Conservation (phyloP, 2,888 invertebrate genomes). For the Tachina grossa region DNA sequence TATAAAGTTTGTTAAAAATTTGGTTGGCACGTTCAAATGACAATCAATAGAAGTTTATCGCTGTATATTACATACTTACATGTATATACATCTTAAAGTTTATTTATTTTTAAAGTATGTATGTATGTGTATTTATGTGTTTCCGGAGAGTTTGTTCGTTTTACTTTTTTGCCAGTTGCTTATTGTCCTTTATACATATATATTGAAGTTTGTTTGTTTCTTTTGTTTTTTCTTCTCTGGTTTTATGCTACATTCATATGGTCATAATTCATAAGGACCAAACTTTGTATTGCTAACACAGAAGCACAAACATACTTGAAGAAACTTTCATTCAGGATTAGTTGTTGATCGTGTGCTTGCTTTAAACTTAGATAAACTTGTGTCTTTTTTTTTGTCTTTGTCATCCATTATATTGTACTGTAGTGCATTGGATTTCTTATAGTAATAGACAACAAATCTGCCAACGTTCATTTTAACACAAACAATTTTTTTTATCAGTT, state of each 20-base stretch:
- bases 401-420: constrained; percentile 15
- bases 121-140: neutral
- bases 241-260: constrained; percentile 10
- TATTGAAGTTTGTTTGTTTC: constrained; percentile 53
- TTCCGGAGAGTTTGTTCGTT: too few species aligned
- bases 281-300: constrained; percentile 15
- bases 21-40: constrained; percentile 38
- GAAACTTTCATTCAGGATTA: too few species aligned
- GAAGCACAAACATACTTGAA: constrained; percentile 7
- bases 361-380: too few species aligned
- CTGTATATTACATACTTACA: neutral
- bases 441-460: neutral
- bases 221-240: constrained; percentile 1
- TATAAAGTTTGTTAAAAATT: constrained; percentile 40
- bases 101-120: too few species aligned
- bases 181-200: constrained; percentile 13
- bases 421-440: constrained; percentile 46
- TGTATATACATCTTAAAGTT: too few species aligned
- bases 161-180: neutral
- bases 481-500: too few species aligned
- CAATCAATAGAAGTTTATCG: constrained; percentile 17
- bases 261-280: constrained; percentile 47
- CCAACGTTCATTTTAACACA: too few species aligned
- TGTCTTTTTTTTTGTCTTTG: constrained; percentile 15
- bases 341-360: too few species aligned